Conservation (phyloP, 2,797 vertebrate genomes). For the Linurgus olivaceus region DNA sequence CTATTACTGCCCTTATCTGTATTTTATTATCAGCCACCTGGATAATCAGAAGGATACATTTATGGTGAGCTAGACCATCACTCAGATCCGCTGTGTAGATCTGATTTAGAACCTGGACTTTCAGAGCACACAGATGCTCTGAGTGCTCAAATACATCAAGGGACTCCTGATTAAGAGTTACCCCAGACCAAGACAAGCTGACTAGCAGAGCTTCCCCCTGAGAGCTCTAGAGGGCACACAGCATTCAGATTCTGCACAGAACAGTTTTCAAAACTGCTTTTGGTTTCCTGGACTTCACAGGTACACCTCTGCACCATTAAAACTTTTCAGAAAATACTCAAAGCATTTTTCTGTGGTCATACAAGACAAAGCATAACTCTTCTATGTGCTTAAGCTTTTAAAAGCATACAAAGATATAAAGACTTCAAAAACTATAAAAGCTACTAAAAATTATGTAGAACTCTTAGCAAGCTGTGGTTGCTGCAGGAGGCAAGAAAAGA, state of each 20-base stretch:
- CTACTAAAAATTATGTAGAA: no score
- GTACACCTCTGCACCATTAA: background rate
- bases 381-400: background rate
- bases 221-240: slow-evolving; percentile 58
- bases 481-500: background rate
- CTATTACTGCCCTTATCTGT: background rate
- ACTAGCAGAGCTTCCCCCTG: background rate
- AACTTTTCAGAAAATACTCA: background rate
- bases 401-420: background rate
- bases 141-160: background rate
- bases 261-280: background rate
- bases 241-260: background rate
- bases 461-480: background rate
- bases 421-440: background rate
- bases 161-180: background rate
- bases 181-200: no score
- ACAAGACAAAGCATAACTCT: background rate
- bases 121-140: background rate
- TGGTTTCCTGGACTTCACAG: background rate
- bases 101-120: background rate
- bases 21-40: background rate
- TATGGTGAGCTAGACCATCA: background rate
- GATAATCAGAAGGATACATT: background rate
- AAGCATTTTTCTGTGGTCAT: background rate
- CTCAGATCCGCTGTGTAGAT: background rate